Base-by-base conservation (phyloP, 2,888 invertebrate species). In the Archaeoteleia sp. region DNA sequence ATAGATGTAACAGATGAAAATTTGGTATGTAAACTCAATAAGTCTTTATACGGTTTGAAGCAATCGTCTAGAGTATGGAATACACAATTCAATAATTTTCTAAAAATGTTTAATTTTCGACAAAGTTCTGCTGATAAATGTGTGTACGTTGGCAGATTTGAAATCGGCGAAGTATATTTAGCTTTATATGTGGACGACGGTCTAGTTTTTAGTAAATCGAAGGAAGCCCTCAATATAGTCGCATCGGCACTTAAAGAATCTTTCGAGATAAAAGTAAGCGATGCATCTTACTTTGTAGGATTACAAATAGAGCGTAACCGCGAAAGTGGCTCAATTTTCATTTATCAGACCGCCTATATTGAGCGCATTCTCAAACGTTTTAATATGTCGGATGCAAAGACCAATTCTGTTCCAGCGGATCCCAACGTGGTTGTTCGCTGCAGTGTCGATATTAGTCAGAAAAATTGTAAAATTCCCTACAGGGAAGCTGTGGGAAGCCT, bases 11-110 rank as follows among this genome's bases (percentile, higher is more conserved):
- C 48, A 49, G 35, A 61, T 17, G 71, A 54, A 5, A 34, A 51
- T 5, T 14, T 34, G 10, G 40, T 17, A 9, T 66, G 57, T 20
- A 49, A 40, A 17, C n/a, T n/a, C n/a, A n/a, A n/a, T n/a, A n/a
- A n/a, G n/a, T n/a, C n/a, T n/a, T n/a, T n/a, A n/a, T n/a, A 66
- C 20, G 58, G 54, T 4, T 27, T 66, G 12, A 66, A 66, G 34
- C 65, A 60, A 35, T 40, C 61, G 25, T 34, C 67, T 10, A 29
- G 61, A 20, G 51, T 40, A 15, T 67, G 30, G 57, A 61, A 67
- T 29, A 7, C 13, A 3, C 42, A 46, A 1, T 67, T 60, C 34
- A 51, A 43, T 8, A 34, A 15, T 48, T 46, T 37, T 10, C 23
- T 60, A 10, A 27, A 30, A 17, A 37, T 55, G 1, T 27, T 54